Conservation (phyloP, 2,113 vertebrate genomes). For the Coptodon bakossiorum region DNA sequence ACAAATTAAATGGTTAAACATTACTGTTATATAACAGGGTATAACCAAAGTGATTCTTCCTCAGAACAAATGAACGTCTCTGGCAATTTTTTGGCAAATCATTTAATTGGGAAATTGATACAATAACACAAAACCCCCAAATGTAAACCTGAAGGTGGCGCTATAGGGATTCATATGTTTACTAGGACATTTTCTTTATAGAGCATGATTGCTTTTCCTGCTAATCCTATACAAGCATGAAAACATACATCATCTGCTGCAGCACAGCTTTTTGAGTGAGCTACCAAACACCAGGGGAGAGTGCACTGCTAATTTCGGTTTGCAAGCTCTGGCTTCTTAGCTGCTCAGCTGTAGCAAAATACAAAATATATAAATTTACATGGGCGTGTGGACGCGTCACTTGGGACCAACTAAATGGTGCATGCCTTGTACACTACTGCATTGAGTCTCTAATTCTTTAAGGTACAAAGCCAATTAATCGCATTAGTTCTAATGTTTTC, state of each 20-base stretch:
- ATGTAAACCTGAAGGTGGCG: not conserved
- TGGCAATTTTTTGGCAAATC: rapidly evolving
- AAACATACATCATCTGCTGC: not conserved
- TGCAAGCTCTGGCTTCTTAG: not conserved
- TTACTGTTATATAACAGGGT: not conserved
- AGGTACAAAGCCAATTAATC: not conserved
- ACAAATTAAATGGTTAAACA: not conserved
- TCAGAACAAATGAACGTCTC: not conserved
- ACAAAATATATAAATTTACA: not conserved
- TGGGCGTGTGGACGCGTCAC: not conserved
- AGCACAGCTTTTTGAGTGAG: not conserved
- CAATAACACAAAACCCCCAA: not conserved
- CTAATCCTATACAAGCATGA: not conserved
- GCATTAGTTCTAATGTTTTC: not conserved
- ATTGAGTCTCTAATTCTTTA: not conserved
- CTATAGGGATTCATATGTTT: not conserved
- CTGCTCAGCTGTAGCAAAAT: not conserved
- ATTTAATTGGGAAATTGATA: not conserved
- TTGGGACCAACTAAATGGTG: not conserved
- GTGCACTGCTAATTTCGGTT: not conserved
- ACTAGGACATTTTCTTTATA: not conserved
- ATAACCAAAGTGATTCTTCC: not conserved
- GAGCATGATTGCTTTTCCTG: not conserved
- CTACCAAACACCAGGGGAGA: not conserved
- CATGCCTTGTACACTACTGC: not conserved